Conservation (phyloP, 2,797 vertebrate species). For the Rhodeus uyekii region DNA sequence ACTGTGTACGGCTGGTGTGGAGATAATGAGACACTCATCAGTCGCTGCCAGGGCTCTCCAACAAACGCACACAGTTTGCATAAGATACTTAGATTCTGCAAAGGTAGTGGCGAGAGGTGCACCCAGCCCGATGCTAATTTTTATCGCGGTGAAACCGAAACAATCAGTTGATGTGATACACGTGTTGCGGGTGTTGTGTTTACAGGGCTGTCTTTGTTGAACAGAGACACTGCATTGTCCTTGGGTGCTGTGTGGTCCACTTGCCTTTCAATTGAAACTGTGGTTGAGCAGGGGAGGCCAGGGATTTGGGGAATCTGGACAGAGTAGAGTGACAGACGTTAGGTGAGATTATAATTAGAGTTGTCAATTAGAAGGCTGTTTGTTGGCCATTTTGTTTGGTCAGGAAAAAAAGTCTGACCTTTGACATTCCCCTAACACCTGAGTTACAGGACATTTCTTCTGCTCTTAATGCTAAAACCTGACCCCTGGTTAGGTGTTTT, state of each 20-base stretch:
- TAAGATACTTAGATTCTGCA: slow-evolving; percentile 90
- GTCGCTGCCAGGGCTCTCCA: slow-evolving; percentile 80
- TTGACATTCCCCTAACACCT: slow-evolving; percentile 70
- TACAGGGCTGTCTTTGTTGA: slow-evolving; percentile 85
- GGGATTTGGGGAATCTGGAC: slow-evolving; percentile 42
- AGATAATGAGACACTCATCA: slow-evolving; percentile 98
- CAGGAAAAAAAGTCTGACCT: slow-evolving; percentile 68
- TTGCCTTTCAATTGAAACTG: slow-evolving; percentile 23
- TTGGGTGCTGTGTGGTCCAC: neutral
- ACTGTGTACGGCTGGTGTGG: slow-evolving; percentile 87
- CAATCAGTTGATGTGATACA: slow-evolving; percentile 78
- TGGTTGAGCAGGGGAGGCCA: slow-evolving; percentile 10
- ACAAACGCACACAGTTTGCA: slow-evolving; percentile 84
- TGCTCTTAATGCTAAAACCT: slow-evolving; percentile 50
- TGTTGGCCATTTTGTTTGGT: slow-evolving; percentile 62
- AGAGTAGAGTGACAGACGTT: slow-evolving; percentile 72
- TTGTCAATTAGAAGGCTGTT: slow-evolving; percentile 79
- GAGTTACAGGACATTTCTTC: slow-evolving; percentile 69
- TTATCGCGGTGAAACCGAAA: slow-evolving; percentile 80
- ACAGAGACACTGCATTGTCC: slow-evolving; percentile 70
- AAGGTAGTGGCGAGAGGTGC: slow-evolving; percentile 70
- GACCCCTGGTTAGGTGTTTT: slow-evolving; percentile 34
- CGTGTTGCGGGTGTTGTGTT: slow-evolving; percentile 69
- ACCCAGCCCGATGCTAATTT: slow-evolving; percentile 84
- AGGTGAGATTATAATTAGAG: slow-evolving; percentile 74